Base-by-base conservation (phyloP, 2,888 invertebrate genomes). In the Sthenelais limicola region DNA sequence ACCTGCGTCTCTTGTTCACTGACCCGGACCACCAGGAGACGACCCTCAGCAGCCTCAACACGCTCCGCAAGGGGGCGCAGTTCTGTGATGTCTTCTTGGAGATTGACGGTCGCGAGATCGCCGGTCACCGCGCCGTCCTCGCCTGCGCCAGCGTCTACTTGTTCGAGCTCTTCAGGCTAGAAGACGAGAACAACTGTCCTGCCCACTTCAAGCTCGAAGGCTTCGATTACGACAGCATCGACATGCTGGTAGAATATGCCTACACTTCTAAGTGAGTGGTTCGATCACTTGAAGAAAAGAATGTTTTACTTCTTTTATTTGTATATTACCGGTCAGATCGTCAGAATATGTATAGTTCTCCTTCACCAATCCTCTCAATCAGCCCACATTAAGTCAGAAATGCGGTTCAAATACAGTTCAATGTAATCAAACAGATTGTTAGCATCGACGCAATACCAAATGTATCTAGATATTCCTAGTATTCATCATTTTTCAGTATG, bases 71-170 rank as follows among this genome's bases (percentile, higher is more conserved):
- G 88, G 93, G 93, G 86, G 91, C 92, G 73, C 93, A 94, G 86
- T 94, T 95, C 89, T 95, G 93, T 89, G 95, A 95, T 89, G 94
- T 94, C 81, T 91, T 93, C 83, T 90, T 95, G 82, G 92, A 93
- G 87, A 94, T 94, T 84, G 91, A 91, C 58, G 92, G 90, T 80
- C 90, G 90, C 47, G 94, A 94, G 87, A 90, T 93, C 67, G 91
- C 91, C 77, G 93, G 92, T 18, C 95, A 95, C 87, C 90, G 93
- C 80, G 94, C 93, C 68, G 93, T 94, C 74, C 89, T 94, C 81
- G 94, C 94, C 3, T 92, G 93, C 79, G 92, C 92, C 62, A 93
- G 94, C 79, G 92, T 93, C 4, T 92, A 92, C 86, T 90, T 94
- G 77, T 92, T 94, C 84, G 92, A 93, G 82, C 88, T 93, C 82